Evolutionary conservation across 2,113 vertebrate genomes (phyloP).

Genomic region (Pterocles orientalis): DNA sequence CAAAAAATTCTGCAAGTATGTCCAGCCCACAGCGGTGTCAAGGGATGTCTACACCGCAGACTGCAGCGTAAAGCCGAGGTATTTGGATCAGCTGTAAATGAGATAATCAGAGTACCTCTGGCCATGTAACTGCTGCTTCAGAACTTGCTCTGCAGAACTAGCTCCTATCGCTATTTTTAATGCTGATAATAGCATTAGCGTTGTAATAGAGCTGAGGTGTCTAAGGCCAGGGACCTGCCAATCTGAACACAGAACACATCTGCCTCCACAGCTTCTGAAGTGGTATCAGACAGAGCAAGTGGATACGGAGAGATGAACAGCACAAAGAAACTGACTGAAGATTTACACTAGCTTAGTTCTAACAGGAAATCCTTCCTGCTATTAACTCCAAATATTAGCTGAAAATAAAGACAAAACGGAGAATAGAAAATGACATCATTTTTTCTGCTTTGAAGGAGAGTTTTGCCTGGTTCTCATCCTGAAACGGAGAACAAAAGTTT

Average conservation of each 20-base stretch:
- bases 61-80: not conserved
- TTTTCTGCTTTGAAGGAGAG: not conserved
- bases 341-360: not conserved
- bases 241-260: not conserved
- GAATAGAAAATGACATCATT: fast-evolving
- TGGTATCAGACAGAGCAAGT: not conserved
- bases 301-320: not conserved
- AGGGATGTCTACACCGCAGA: not conserved
- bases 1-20: not conserved
- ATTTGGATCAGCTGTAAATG: not conserved
- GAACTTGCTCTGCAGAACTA: not conserved
- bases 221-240: not conserved
- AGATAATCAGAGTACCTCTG: not conserved
- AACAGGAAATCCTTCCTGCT: not conserved
- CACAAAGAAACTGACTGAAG: not conserved
- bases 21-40: not conserved
- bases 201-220: not conserved
- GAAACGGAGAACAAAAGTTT: not conserved
- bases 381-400: not conserved
- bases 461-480: not conserved
- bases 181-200: not conserved
- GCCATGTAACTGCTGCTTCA: not conserved
- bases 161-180: not conserved
- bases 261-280: not conserved
- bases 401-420: not conserved